Base-by-base conservation (phyloP, 2,888 invertebrate species). In the Neoascia interrupta region DNA sequence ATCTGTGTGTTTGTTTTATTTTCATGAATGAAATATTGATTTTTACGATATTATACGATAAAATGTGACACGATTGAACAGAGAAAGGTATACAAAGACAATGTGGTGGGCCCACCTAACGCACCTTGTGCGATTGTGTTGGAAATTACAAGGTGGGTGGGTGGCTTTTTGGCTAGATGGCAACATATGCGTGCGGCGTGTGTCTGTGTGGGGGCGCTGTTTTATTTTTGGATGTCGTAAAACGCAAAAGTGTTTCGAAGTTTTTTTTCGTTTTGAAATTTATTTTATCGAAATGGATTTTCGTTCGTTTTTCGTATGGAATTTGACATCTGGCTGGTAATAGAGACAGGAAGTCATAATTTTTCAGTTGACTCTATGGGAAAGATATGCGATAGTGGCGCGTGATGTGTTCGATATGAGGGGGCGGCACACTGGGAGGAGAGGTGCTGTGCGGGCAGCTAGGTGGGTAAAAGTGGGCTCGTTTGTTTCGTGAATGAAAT, bases 1-100 rank as follows among this genome's bases (percentile, higher is more conserved):
- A n/a, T n/a, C 31, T 39, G 47, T 56, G 39, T 56, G 26, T 37
- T n/a, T 34, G 13, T 47, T 56, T 61, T 8, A 19, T 49, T 69
- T 8, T 76, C 66, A 76, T 76, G 76, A 76, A 76, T 76, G 76
- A 76, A 76, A 76, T 72, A 76, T 76, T 72, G 64, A 76, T 72
- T 76, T 66, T 64, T 51, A 58, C 70, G 63, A 61, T 54, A 58
- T 28, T 41, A n/a, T 56, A 56, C 61, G 73, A 68, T 68, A 60
- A 54, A 60, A 43, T 37, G 47, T 31, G 61, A 45, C n/a, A n/a
- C 68, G 47, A 3, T 15, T 11, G 16, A 16, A 31, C 31, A 31
- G 31, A 31, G 8, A 31, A 31, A 31, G n/a, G n/a, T 8, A 31
- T 31, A 31, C 8, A 31, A 5, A 26, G 26, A 26, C 8, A 26